A percentile compares a stretch with the other conserved stretches of the same genome.
These are phyloP conservation scores for Sebastes oblongus DNA, from an alignment of 2,797 vertebrate genomes.

Conservation along the genomic window DNA sequence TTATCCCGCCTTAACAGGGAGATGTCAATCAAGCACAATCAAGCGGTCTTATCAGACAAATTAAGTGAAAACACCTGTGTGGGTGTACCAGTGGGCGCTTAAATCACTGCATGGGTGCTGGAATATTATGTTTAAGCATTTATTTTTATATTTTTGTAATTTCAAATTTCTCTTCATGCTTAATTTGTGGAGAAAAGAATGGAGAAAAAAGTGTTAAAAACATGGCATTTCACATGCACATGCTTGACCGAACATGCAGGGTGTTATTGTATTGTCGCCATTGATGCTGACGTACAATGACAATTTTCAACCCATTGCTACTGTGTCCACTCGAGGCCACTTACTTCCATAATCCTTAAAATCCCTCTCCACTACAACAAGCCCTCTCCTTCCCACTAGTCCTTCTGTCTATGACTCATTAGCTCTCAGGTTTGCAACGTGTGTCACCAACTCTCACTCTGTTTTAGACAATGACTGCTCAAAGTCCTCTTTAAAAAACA, in stretches of 20 bases:
- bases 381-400: background rate
- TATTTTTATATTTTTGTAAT: background rate
- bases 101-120: background rate
- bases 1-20: too few relatives aligned
- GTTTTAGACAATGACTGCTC: background rate
- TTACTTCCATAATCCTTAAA: slow-evolving; percentile 24
- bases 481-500: background rate
- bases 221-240: background rate
- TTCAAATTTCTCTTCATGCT: background rate
- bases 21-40: too few relatives aligned
- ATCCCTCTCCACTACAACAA: slow-evolving; percentile 11
- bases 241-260: background rate
- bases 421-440: background rate
- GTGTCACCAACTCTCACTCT: background rate
- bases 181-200: background rate
- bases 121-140: background rate
- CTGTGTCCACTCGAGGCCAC: slow-evolving; percentile 15
- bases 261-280: background rate
- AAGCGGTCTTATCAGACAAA: background rate
- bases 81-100: background rate
- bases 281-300: background rate
- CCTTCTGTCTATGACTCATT: slow-evolving; percentile 34
- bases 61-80: background rate
- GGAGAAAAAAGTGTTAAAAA: background rate
- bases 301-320: background rate